These are phyloP conservation scores for Pogonocichla stellata DNA, from an alignment of 2,113 vertebrate genomes.

Conservation along the genomic window DNA sequence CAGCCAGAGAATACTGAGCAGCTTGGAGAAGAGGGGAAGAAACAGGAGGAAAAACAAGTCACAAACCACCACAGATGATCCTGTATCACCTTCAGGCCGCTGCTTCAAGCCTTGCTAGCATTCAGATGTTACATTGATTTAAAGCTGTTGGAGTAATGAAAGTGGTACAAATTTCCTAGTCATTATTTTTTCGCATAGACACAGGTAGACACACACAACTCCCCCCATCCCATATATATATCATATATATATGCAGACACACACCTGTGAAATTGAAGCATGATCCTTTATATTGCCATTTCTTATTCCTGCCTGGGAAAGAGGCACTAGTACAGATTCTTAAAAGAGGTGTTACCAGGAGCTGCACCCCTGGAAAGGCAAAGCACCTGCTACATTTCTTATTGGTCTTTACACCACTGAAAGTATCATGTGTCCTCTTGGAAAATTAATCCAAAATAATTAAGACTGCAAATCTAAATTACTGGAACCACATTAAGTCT, in stretches of 20 bases:
- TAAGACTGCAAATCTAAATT: not conserved
- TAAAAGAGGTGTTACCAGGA: not conserved
- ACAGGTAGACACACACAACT: not conserved
- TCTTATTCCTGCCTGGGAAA: not conserved
- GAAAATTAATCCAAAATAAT: not conserved
- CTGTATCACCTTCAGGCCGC: not conserved
- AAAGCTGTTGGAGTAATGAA: not conserved
- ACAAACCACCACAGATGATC: not conserved
- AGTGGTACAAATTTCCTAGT: not conserved
- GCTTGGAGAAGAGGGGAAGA: not conserved
- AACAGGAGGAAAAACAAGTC: not conserved
- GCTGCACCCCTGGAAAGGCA: not conserved
- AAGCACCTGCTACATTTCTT: not conserved
- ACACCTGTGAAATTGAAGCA: not conserved
- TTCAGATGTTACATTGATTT: not conserved
- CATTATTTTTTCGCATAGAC: not conserved
- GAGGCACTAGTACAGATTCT: not conserved
- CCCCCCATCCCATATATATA: not conserved
- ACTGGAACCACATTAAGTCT: not conserved
- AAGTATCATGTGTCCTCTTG: accelerated
- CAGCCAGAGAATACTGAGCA: not conserved
- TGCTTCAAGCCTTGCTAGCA: not conserved
- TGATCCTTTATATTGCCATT: not conserved
- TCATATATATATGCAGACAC: not conserved
- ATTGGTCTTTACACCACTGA: not conserved